phyloP scores from a whole-genome alignment of 2,797 vertebrate genomes.

The Diplodus sargus region DNA sequence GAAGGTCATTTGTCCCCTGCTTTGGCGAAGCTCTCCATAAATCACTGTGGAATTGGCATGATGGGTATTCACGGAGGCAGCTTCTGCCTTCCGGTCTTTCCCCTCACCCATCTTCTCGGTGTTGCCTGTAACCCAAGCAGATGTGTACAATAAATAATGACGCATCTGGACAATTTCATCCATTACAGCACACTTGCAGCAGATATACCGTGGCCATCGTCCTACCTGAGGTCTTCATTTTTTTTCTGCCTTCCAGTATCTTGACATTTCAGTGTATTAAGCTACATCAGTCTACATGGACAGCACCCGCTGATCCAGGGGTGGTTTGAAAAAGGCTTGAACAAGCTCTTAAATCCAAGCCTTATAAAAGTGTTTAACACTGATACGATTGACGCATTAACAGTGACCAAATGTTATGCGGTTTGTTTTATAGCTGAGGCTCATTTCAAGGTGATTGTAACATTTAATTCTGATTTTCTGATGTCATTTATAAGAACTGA shows the following conservation, averaged over 20 bases:
- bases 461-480: not conserved
- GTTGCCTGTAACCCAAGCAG: conserved; percentile 65
- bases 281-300: not conserved
- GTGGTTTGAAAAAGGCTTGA: not conserved
- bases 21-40: conserved; percentile 78
- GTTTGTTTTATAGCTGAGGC: not conserved
- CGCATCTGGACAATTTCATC: conserved; percentile 78
- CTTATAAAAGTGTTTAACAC: not conserved
- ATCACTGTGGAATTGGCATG: conserved; percentile 83
- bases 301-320: conserved; percentile 1
- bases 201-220: conserved; percentile 35
- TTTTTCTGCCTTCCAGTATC: conserved; percentile 28
- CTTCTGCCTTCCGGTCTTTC: conserved; percentile 67
- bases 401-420: not conserved
- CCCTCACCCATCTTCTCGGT: conserved; percentile 57
- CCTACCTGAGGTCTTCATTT: conserved; percentile 43
- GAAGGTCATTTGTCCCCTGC: conserved; percentile 84
- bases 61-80: conserved; percentile 81
- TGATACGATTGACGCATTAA: not conserved
- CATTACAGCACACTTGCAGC: conserved; percentile 67
- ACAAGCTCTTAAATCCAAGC: not conserved
- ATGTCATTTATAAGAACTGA: not conserved
- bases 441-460: not conserved
- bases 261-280: conserved; percentile 43
- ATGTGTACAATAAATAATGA: conserved; percentile 83